A percentile compares a stretch with the other conserved stretches of the same genome.
phyloP scores from a whole-genome alignment of 2,888 invertebrate species.

The Aphodius sticticus region DNA sequence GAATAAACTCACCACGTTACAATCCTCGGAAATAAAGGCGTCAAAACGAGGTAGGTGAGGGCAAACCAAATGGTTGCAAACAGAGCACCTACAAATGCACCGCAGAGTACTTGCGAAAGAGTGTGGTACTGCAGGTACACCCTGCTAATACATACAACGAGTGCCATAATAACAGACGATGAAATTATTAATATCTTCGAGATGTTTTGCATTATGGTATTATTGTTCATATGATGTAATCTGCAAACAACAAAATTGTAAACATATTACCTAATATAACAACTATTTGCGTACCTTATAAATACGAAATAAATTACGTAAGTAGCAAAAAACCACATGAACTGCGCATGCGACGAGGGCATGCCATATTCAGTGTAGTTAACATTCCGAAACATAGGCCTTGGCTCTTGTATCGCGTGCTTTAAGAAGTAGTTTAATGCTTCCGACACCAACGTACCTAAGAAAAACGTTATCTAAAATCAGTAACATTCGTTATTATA shows the following conservation, averaged over 20 bases:
- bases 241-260: constrained; percentile 61
- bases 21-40: constrained; percentile 85
- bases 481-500: constrained; percentile 38
- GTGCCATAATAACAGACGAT: constrained; percentile 66
- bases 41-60: constrained; percentile 79
- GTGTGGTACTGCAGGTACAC: constrained; percentile 91
- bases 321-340: constrained; percentile 89
- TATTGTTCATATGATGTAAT: constrained; percentile 83
- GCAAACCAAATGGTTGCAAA: constrained; percentile 85
- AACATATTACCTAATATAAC: constrained; percentile 23
- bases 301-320: constrained; percentile 87
- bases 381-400: constrained; percentile 75
- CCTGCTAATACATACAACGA: constrained; percentile 73
- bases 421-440: constrained; percentile 80
- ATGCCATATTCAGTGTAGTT: constrained; percentile 84
- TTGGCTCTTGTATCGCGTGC: constrained; percentile 79
- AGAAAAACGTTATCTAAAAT: constrained; percentile 84
- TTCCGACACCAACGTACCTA: constrained; percentile 82
- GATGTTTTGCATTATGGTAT: constrained; percentile 77
- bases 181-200: constrained; percentile 74
- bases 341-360: constrained; percentile 93
- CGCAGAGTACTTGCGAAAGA: constrained; percentile 80
- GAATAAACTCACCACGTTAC: constrained; percentile 78
- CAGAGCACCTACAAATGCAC: constrained; percentile 75
- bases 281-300: constrained; percentile 73